Evolutionary conservation across 2,888 invertebrate species (phyloP).

Genomic region (Penaeus monodon): DNA sequence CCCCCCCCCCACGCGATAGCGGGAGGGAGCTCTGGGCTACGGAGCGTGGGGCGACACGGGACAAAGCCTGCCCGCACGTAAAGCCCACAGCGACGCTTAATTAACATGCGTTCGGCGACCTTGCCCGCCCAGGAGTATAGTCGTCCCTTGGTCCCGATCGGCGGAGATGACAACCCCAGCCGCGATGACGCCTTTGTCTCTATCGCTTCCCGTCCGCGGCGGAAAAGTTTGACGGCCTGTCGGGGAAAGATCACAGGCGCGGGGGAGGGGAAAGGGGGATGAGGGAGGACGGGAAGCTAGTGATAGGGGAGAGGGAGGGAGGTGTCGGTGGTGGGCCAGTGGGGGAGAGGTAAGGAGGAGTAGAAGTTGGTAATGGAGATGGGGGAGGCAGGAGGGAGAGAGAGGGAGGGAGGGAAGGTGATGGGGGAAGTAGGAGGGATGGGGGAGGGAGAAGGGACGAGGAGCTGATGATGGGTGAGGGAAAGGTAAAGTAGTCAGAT

Average conservation of each 20-base stretch:
- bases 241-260: conserved; percentile 12
- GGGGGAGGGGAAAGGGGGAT: not conserved
- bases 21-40: too few relatives aligned
- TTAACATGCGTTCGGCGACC: not conserved
- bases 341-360: not conserved
- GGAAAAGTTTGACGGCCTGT: conserved; percentile 17
- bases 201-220: conserved; percentile 14
- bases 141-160: not conserved
- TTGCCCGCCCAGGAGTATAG: not conserved
- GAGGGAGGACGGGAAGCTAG: not conserved
- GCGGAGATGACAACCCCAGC: conserved; percentile 15
- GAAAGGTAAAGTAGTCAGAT: too few relatives aligned
- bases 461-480: too few relatives aligned
- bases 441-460: not conserved
- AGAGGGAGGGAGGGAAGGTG: not conserved
- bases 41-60: too few relatives aligned
- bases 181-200: conserved; percentile 20
- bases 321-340: not conserved
- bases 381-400: not conserved
- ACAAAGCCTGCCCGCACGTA: too few relatives aligned
- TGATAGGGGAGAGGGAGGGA: not conserved
- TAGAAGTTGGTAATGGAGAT: not conserved
- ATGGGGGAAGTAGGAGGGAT: not conserved
- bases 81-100: not conserved
- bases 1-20: too few relatives aligned